Base-by-base conservation (phyloP, 92 coral and sea anemone genomes). In the Actinostola sp. region DNA sequence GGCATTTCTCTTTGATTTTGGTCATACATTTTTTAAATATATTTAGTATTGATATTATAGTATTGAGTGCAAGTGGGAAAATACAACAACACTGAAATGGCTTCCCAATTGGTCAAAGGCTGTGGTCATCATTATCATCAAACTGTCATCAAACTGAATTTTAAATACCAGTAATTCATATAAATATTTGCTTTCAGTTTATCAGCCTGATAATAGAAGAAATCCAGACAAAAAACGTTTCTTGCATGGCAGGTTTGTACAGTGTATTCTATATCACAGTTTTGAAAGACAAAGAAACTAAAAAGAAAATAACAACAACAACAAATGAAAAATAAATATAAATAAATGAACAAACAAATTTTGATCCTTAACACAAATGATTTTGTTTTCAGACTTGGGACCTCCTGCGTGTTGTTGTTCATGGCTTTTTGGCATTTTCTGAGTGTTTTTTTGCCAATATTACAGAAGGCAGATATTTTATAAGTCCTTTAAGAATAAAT, bases 341-440 rank as follows among this genome's bases (percentile, higher is more conserved):
- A n/a, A n/a, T n/a, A n/a, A 30, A 62, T 25, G 43, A 25, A 21
- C 43, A 25, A 25, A 14, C 24, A 62, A 24, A 33, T 62, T 62
- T 62, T 24, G 19, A 38, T 62, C 39, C 0, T 44, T 62, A 24
- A 13, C 24, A 62, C 43, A 62, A 62, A n/a, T n/a, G 30, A 28
- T 70, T 51, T 1, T 30, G 20, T 42, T 66, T 31, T 25, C n/a
- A 77, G 84, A 79, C 84, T 6, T 79, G 84, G 77, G 71, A 79
- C 54, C 77, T 79, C 15, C 63, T 70, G 0, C 58, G 84, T 13
- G 25, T 79, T 8, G 34, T 69, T 6, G 72, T 79, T 0, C 71
- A 70, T 61, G 84, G 84, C n/a, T 70, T 79, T 26, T 19, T 70
- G 16, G 15, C 27, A 15, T 70, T 79, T 34, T 79, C 78, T 56